Conservation (phyloP, 2,113 vertebrate species). For the Leucoraja erinaceus region DNA sequence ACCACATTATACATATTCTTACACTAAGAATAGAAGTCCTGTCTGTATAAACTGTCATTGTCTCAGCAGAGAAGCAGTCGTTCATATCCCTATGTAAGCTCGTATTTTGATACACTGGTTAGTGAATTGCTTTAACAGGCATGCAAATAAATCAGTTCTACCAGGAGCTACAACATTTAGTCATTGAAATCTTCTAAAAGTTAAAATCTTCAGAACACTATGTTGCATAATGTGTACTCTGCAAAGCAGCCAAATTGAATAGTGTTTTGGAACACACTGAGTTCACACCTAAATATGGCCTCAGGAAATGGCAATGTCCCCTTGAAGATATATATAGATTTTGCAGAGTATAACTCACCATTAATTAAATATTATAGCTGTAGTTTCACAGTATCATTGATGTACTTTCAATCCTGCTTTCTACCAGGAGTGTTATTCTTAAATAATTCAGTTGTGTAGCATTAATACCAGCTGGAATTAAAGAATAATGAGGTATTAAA, state of each 20-base stretch:
- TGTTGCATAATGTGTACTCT: not conserved
- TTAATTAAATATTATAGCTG: conserved; percentile 32
- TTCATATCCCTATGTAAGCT: not conserved
- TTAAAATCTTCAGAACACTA: not conserved
- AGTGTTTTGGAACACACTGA: not conserved
- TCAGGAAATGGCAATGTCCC: not conserved
- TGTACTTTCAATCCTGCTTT: conserved; percentile 5
- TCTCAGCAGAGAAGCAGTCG: not conserved
- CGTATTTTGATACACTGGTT: not conserved
- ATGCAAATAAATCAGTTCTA: not conserved
- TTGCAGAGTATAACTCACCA: not conserved
- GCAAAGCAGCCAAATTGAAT: not conserved
- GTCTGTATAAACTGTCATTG: not conserved
- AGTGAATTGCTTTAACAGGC: not conserved
- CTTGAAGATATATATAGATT: not conserved
- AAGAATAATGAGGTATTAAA: conserved; percentile 3
- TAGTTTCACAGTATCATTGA: not conserved
- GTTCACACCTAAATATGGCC: not conserved
- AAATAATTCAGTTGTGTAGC: conserved; percentile 15
- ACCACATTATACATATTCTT: not conserved
- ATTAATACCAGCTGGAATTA: conserved; percentile 1
- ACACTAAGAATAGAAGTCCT: not conserved
- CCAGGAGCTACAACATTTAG: not conserved
- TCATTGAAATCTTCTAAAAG: not conserved
- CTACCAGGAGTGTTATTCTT: conserved; percentile 18